Evolutionary conservation across 2,888 invertebrate species (phyloP).

Genomic region (Falcaria lacertinaria): DNA sequence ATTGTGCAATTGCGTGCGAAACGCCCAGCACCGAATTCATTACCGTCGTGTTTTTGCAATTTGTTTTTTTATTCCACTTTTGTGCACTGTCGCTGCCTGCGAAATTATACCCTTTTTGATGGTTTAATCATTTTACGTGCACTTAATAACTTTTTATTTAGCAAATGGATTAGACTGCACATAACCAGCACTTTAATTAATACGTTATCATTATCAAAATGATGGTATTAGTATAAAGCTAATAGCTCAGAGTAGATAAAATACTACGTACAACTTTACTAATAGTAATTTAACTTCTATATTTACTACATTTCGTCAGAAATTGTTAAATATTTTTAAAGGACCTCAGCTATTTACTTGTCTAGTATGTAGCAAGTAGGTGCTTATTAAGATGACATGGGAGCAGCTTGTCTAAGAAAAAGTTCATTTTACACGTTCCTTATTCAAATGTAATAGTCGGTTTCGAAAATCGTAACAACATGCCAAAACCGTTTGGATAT

Average conservation of each 20-base stretch:
- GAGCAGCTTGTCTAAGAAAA: too few relatives aligned
- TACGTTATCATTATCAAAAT: neutral
- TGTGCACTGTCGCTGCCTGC: conserved; percentile 43
- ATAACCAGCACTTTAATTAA: conserved; percentile 6
- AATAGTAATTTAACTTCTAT: too few relatives aligned
- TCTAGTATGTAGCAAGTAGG: too few relatives aligned
- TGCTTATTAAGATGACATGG: too few relatives aligned
- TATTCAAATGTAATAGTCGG: conserved; percentile 16
- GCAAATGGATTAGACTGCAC: conserved; percentile 33
- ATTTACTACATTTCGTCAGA: too few relatives aligned
- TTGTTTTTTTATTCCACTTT: conserved; percentile 45
- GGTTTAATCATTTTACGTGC: conserved; percentile 60
- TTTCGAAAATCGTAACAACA: conserved; percentile 27
- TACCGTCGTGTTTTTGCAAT: conserved; percentile 64
- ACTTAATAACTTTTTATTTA: conserved; percentile 34
- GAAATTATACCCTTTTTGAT: conserved; percentile 58
- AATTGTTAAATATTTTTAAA: too few relatives aligned
- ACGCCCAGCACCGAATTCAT: conserved; percentile 71
- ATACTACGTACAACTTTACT: too few relatives aligned
- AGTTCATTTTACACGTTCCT: neutral
- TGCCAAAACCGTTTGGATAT: conserved; percentile 53
- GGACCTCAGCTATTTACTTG: too few relatives aligned
- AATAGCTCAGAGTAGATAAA: too few relatives aligned
- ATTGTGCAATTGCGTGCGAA: conserved; percentile 80
- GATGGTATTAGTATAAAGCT: too few relatives aligned